phyloP scores from a whole-genome alignment of 2,888 invertebrate species.

The Drosophila pegasa region DNA sequence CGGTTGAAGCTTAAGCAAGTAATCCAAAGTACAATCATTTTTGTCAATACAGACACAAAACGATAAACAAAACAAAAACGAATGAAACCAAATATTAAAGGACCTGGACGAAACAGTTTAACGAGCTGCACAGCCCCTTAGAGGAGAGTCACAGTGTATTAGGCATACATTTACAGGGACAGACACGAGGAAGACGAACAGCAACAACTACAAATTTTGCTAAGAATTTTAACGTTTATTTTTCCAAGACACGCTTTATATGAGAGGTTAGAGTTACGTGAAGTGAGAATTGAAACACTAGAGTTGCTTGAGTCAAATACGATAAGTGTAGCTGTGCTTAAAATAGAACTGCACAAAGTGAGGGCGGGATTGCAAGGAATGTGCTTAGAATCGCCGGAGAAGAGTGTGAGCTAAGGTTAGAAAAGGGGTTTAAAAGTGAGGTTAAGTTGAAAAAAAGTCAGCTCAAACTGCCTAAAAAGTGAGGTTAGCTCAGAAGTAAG shows the following conservation, averaged over 20 bases:
- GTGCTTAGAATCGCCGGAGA: slow-evolving; percentile 1
- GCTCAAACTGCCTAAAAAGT: not conserved
- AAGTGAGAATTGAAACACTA: slow-evolving; percentile 17
- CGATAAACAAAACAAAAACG: slow-evolving; percentile 22
- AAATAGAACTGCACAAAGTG: not conserved
- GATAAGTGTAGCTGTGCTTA: not conserved
- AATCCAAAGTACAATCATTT: slow-evolving; percentile 79
- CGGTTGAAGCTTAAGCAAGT: slow-evolving; percentile 73
- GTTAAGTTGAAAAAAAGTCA: not conserved
- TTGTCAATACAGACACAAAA: slow-evolving; percentile 75
- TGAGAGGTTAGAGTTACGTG: slow-evolving; percentile 12
- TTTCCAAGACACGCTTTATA: slow-evolving; percentile 64
- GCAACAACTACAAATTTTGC: slow-evolving; percentile 62
- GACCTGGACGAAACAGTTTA: slow-evolving; percentile 9
- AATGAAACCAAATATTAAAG: slow-evolving; percentile 11
- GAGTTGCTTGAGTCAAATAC: not conserved
- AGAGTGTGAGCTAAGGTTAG: not conserved
- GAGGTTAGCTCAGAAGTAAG: slow-evolving; percentile 1
- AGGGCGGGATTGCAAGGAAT: slow-evolving; percentile 3
- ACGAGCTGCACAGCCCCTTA: slow-evolving; percentile 23
- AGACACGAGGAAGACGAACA: slow-evolving; percentile 30
- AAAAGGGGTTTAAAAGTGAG: not conserved
- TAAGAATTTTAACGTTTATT: slow-evolving; percentile 67
- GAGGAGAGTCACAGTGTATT: slow-evolving; percentile 12
- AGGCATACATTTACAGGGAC: slow-evolving; percentile 70